Percentiles rank a stretch among this genome's conserved stretches.
Conservation (phyloP, 2,888 invertebrate genomes). For the Seira ritae region DNA sequence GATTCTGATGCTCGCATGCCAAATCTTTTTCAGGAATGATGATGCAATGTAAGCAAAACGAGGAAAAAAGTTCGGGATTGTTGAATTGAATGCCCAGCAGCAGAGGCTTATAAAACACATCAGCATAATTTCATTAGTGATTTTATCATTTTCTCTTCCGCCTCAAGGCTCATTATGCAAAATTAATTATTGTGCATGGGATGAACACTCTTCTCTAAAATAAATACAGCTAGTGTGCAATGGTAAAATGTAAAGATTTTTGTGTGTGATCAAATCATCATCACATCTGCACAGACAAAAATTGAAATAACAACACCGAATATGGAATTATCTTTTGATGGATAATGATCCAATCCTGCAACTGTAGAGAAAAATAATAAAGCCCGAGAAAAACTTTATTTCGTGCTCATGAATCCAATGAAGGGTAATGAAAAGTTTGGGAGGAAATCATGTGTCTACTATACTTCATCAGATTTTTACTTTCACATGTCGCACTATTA, state of each 20-base stretch:
- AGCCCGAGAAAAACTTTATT: background rate
- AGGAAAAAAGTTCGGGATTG: background rate
- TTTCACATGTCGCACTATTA: too few relatives aligned
- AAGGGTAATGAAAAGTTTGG: conserved; percentile 41
- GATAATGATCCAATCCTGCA: too few relatives aligned
- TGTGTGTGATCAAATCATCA: conserved; percentile 31
- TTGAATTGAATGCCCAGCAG: conserved; percentile 44
- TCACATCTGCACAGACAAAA: conserved; percentile 42
- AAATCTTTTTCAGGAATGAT: conserved; percentile 7
- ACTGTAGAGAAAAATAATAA: background rate
- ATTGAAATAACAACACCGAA: background rate
- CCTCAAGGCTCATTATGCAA: conserved; percentile 65
- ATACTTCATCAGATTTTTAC: too few relatives aligned
- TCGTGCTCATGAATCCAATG: conserved; percentile 55
- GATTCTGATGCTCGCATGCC: background rate
- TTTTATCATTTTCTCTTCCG: conserved; percentile 62
- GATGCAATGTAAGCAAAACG: conserved; percentile 24
- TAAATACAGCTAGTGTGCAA: background rate
- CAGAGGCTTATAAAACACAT: conserved; percentile 54
- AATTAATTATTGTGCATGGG: conserved; percentile 56
- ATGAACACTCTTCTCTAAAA: background rate
- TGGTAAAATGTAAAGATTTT: background rate
- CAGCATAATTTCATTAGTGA: conserved; percentile 65
- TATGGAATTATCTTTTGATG: background rate
- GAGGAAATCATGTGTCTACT: background rate